Percentiles rank a stretch among this genome's conserved stretches.
These are phyloP conservation scores for Melanerpes formicivorus DNA, from an alignment of 2,113 vertebrate species.

Conservation along the genomic window DNA sequence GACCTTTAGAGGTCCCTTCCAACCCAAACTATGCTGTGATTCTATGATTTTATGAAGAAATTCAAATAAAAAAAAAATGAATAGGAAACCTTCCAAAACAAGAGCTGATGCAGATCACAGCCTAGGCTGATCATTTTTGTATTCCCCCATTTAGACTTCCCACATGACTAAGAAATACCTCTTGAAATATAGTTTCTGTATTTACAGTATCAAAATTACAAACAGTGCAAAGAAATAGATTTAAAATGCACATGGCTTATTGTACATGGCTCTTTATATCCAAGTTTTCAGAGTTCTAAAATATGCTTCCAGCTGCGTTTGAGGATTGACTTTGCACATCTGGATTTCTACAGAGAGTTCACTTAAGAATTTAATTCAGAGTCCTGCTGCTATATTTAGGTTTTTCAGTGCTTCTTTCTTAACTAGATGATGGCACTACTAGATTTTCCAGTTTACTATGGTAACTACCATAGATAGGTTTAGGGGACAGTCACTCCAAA, in stretches of 20 bases:
- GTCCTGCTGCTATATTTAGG: background rate
- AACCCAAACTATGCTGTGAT: too few relatives aligned
- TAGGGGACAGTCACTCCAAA: background rate
- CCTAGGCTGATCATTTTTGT: background rate
- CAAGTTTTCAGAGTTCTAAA: background rate
- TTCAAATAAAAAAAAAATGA: background rate
- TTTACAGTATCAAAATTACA: background rate
- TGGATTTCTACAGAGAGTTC: background rate
- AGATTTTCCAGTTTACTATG: background rate
- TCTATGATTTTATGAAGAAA: background rate
- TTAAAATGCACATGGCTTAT: background rate
- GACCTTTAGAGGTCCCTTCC: too few relatives aligned
- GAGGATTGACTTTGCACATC: background rate
- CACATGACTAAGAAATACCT: background rate
- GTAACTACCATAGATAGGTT: background rate
- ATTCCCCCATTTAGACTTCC: background rate
- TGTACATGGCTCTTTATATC: background rate
- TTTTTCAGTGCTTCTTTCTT: background rate
- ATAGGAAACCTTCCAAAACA: background rate
- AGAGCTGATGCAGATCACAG: background rate
- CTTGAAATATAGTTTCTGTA: background rate
- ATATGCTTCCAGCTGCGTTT: background rate
- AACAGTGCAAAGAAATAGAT: background rate
- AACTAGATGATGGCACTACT: background rate
- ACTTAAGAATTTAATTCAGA: background rate